Conservation (phyloP, 1,140 invertebrate genomes). For the Orius insidiosus region DNA sequence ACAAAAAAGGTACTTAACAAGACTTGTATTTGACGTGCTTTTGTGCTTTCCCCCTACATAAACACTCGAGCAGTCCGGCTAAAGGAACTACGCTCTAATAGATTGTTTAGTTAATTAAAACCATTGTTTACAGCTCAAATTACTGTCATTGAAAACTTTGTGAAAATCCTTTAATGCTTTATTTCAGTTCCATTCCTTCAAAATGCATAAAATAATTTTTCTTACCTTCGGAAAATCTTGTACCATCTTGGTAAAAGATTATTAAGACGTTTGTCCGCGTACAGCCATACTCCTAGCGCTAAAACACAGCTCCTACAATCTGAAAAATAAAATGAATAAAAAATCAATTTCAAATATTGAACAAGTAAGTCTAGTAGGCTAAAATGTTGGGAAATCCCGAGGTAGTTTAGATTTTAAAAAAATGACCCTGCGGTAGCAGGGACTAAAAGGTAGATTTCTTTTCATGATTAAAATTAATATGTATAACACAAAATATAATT, state of each 20-base stretch:
- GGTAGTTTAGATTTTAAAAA: too few species aligned
- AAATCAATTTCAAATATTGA: too few species aligned
- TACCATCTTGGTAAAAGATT: conserved; percentile 33
- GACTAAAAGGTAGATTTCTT: too few species aligned
- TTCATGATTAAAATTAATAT: too few species aligned
- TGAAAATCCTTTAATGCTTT: neutral
- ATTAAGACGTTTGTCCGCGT: conserved; percentile 46
- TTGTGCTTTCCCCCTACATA: neutral
- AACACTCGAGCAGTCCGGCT: neutral
- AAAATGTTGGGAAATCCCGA: too few species aligned
- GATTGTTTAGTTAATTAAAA: neutral
- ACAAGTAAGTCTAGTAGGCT: too few species aligned
- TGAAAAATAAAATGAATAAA: conserved; percentile 25
- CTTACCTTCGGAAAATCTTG: conserved; percentile 30
- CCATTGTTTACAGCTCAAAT: neutral
- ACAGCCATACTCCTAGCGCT: conserved; percentile 57
- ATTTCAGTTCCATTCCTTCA: neutral
- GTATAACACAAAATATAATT: too few species aligned
- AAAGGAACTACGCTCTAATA: too few species aligned
- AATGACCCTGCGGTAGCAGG: too few species aligned
- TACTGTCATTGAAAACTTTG: neutral
- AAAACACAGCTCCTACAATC: conserved; percentile 53
- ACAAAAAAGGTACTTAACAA: too few species aligned
- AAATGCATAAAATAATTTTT: conserved; percentile 1
- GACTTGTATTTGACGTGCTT: too few species aligned